Conservation (phyloP, 2,888 invertebrate species). For the Oconnorella tubifera region DNA sequence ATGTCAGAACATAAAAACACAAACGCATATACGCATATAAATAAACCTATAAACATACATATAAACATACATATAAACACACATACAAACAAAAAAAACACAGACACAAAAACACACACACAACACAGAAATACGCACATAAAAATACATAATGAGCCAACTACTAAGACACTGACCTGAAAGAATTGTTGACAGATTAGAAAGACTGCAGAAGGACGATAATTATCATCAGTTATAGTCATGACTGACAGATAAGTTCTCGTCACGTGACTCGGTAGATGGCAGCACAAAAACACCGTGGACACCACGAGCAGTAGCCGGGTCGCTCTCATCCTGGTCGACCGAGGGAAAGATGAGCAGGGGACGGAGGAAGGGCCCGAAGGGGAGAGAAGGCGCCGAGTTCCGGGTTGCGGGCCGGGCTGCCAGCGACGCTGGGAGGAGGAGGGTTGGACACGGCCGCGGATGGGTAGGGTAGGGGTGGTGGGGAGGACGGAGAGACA, state of each 20-base stretch:
- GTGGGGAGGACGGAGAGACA: too few species aligned
- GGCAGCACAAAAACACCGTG: slow-evolving; percentile 26
- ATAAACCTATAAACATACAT: too few species aligned
- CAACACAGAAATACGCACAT: too few species aligned
- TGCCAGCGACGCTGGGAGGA: not conserved
- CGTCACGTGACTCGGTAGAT: slow-evolving; percentile 21
- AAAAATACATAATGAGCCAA: too few species aligned
- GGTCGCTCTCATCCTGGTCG: slow-evolving; percentile 25
- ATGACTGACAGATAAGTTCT: slow-evolving; percentile 16
- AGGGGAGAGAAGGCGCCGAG: not conserved
- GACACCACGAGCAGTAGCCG: slow-evolving; percentile 25
- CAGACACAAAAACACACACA: too few species aligned
- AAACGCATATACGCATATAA: too few species aligned
- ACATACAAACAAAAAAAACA: too few species aligned
- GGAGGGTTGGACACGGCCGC: not conserved
- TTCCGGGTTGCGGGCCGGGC: not conserved
- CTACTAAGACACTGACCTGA: too few species aligned
- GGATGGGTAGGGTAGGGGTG: not conserved
- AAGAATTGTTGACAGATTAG: slow-evolving; percentile 14
- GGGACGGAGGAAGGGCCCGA: not conserved
- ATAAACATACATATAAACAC: too few species aligned
- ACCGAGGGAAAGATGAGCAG: too few species aligned
- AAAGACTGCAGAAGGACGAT: slow-evolving; percentile 8
- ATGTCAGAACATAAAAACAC: too few species aligned
- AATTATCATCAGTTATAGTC: slow-evolving; percentile 10